These are phyloP conservation scores for Meleagris gallopavo DNA, from an alignment of 2,113 vertebrate genomes.

Conservation along the genomic window DNA sequence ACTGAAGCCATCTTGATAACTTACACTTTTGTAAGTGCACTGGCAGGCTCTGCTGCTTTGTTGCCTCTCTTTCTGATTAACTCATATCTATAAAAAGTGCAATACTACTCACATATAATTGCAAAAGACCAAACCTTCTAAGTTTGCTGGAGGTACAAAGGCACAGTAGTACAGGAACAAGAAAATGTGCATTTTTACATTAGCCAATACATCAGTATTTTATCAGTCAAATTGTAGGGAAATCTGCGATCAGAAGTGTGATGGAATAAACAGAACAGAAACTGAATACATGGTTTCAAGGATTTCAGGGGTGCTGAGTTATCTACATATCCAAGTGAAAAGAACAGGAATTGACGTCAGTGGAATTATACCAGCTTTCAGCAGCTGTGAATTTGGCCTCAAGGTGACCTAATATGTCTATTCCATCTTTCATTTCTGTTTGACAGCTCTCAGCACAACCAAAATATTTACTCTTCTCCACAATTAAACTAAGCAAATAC, in stretches of 20 bases:
- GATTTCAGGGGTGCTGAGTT: neutral
- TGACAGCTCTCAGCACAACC: neutral
- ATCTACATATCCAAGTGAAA: neutral
- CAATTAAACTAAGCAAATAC: neutral
- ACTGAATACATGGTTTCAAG: neutral
- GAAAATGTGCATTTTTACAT: neutral
- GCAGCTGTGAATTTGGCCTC: constrained; percentile 36
- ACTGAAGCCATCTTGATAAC: neutral
- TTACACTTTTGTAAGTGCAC: neutral
- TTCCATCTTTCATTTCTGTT: constrained; percentile 32
- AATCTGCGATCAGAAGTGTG: neutral
- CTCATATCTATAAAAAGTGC: neutral
- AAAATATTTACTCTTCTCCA: constrained; percentile 14
- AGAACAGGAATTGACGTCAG: neutral
- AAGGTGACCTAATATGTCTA: neutral
- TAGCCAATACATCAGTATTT: neutral
- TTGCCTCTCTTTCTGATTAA: neutral
- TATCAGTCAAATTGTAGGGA: neutral
- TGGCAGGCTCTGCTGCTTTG: neutral
- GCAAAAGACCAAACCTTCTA: neutral
- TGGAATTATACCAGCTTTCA: constrained; percentile 18
- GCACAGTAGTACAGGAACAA: neutral
- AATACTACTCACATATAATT: neutral
- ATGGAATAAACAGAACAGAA: neutral
- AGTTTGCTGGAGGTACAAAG: neutral